These are phyloP conservation scores for Stramonita haemastoma DNA, from an alignment of 2,888 invertebrate genomes.

Conservation along the genomic window DNA sequence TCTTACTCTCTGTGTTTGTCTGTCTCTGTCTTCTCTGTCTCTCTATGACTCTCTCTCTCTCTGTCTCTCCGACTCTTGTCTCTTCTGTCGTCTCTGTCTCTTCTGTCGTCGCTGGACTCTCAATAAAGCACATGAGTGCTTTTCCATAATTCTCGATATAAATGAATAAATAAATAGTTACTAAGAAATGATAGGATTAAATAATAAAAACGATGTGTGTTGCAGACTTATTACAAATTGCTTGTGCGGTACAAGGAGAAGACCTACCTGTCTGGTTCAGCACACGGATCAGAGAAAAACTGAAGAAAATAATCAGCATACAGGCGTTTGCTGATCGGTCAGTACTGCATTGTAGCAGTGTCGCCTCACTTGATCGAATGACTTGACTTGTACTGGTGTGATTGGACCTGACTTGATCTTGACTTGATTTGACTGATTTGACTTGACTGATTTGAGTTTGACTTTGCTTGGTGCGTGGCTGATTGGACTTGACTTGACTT, in stretches of 20 bases:
- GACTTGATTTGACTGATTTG: too few relatives aligned
- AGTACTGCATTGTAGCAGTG: background rate
- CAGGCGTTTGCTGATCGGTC: constrained; percentile 57
- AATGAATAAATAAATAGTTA: too few relatives aligned
- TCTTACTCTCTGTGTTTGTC: background rate
- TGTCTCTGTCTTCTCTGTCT: background rate
- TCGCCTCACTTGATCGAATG: too few relatives aligned
- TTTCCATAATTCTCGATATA: too few relatives aligned
- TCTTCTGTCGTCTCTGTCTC: background rate
- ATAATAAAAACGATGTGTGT: too few relatives aligned
- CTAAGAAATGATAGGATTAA: too few relatives aligned
- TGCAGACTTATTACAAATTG: constrained; percentile 67
- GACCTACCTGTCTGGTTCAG: constrained; percentile 60
- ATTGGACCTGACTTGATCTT: too few relatives aligned
- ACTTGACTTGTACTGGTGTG: too few relatives aligned
- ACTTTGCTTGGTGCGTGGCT: too few relatives aligned
- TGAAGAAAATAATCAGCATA: constrained; percentile 59
- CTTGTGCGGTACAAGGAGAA: constrained; percentile 61
- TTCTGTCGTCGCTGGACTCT: background rate
- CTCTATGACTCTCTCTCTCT: background rate
- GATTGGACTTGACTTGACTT: too few relatives aligned
- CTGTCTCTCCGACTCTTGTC: background rate
- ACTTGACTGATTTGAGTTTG: too few relatives aligned
- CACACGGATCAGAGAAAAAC: constrained; percentile 61
- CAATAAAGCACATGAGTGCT: too few relatives aligned